phyloP scores from a whole-genome alignment of 23 tunicate species.

The Ascidia mentula region DNA sequence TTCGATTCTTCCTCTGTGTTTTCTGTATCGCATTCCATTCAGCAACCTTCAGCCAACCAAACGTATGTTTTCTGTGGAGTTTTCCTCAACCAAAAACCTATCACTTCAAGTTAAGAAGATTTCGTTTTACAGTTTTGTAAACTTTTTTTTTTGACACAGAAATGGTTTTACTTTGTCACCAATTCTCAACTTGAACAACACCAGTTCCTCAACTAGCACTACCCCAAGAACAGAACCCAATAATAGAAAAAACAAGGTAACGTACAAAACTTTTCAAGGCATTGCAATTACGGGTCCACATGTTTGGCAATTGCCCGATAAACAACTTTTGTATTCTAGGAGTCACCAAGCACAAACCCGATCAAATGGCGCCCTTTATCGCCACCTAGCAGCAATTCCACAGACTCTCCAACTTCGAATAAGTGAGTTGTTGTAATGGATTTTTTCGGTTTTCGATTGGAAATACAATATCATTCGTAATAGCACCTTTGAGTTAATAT shows the following conservation, averaged over 20 bases:
- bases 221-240: conserved; percentile 14
- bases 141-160: conserved; percentile 9
- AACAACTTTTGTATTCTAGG: neutral
- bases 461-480: too few species aligned
- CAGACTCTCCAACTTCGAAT: neutral
- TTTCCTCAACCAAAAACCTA: neutral
- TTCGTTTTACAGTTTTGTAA: neutral
- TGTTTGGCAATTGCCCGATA: neutral
- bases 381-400: conserved; percentile 8
- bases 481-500: too few species aligned
- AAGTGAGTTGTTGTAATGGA: neutral
- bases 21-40: conserved; percentile 6
- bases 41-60: conserved; percentile 4
- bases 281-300: too few species aligned
- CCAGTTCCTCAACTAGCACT: neutral
- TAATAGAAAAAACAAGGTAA: too few species aligned
- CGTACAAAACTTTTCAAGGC: too few species aligned
- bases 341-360: neutral
- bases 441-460: too few species aligned
- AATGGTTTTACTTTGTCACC: conserved; percentile 52
- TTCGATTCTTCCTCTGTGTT: conserved; percentile 24
- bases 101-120: neutral
- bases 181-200: conserved; percentile 15
- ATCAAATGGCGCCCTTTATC: conserved; percentile 11
- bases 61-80: neutral